Base-by-base conservation (phyloP, 1,140 invertebrate genomes). In the Heterodera carotae region DNA sequence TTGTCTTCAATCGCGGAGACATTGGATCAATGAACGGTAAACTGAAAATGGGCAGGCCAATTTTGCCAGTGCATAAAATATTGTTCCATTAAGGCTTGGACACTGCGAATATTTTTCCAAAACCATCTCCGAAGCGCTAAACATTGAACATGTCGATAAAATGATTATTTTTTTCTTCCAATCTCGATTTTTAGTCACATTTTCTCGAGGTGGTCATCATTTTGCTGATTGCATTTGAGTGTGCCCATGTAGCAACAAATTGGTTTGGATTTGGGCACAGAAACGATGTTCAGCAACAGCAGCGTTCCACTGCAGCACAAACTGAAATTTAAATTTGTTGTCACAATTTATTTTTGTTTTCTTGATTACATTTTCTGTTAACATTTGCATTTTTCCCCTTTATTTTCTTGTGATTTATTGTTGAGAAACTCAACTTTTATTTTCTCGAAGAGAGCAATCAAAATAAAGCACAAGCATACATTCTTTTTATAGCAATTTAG, bases 31-130 rank as follows among this genome's bases (percentile, higher is more conserved):
- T 39, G 64, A 74, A 64, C 27, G 71, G 62, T 66, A 34, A 22
- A 15, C 15, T 66, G 62, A 66, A 7, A 15, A 15, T n/a, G n/a
- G n/a, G n/a, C n/a, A n/a, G n/a, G n/a, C n/a, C n/a, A n/a, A n/a
- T n/a, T n/a, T n/a, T n/a, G n/a, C n/a, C 10, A 31, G 22, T 18
- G 27, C 39, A 66, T 27, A 10, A 31, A 66, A 66, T 66, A 6
- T 7, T 34, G 22, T 29, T 6, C 27, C 12, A 31, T 66, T 29
- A 29, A 66, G 62, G 27, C 43, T 74, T 33, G 71, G 64, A 27
- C 59, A 74, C 33, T 74, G 71, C 12, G 71, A 74, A 60, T 74
- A 74, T 36, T 74, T 74, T 60, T 59, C 56, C 33, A 74, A 74
- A 34, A 74, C 71, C 25, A 60, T 74, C 15, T 33, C 43, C 36